Percentiles rank a stretch among this genome's conserved stretches.
phyloP scores from a whole-genome alignment of 1,140 invertebrate genomes.

The Drosophila asahinai region DNA sequence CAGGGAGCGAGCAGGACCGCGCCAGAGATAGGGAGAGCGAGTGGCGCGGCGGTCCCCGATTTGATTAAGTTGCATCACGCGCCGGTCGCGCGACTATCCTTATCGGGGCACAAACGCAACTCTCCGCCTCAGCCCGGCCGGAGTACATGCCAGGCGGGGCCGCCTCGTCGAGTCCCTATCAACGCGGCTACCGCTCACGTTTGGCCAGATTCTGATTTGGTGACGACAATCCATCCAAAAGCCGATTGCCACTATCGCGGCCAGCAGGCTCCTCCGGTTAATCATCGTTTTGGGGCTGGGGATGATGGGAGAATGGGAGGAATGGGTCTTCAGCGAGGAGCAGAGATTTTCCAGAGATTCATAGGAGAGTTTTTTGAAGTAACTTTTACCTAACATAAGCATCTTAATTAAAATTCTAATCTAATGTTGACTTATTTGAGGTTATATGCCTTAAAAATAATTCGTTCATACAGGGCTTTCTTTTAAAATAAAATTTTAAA shows the following conservation, averaged over 20 bases:
- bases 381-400: too few relatives aligned
- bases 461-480: too few relatives aligned
- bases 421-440: too few relatives aligned
- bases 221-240: slow-evolving; percentile 25
- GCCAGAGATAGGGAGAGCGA: slow-evolving; percentile 15
- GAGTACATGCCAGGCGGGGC: slow-evolving; percentile 21
- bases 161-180: slow-evolving; percentile 61
- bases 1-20: slow-evolving; percentile 10
- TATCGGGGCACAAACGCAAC: slow-evolving; percentile 55
- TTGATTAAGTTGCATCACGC: slow-evolving; percentile 80
- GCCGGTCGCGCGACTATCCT: slow-evolving; percentile 71
- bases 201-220: slow-evolving; percentile 53
- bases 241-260: slow-evolving; percentile 54
- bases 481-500: too few relatives aligned
- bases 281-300: not conserved
- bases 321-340: not conserved
- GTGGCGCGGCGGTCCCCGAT: slow-evolving; percentile 34
- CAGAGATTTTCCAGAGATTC: not conserved
- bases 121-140: slow-evolving; percentile 19
- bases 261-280: slow-evolving; percentile 7
- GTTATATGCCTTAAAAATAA: too few relatives aligned
- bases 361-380: not conserved
- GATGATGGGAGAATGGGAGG: too few relatives aligned
- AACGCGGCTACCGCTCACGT: slow-evolving; percentile 41
- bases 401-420: too few relatives aligned